Evolutionary conservation across 2,888 invertebrate genomes (phyloP).

Genomic region (Mycalesis mineus): DNA sequence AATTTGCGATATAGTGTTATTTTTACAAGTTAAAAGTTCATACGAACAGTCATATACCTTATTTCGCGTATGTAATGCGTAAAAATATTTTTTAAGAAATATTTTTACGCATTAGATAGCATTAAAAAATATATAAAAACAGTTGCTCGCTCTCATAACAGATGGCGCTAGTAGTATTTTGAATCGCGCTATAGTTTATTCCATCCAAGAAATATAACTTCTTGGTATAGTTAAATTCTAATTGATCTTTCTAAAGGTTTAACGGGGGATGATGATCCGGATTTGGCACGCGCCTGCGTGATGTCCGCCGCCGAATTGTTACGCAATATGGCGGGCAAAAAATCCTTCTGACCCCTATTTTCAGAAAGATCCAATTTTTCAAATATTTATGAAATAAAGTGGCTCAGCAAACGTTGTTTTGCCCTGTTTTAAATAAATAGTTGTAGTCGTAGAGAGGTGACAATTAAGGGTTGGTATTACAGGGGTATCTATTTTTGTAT

Average conservation of each 20-base stretch:
- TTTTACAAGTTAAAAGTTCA: no score
- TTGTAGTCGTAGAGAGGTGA: no score
- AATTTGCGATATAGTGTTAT: no score
- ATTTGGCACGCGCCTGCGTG: constrained; percentile 60
- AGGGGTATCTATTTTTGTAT: no score
- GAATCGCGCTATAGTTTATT: background rate
- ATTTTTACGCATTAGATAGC: no score
- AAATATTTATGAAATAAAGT: background rate
- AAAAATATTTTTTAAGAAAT: no score
- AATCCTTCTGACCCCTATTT: constrained; percentile 53
- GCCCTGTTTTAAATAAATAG: no score
- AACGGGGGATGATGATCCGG: constrained; percentile 74
- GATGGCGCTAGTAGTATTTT: constrained; percentile 3
- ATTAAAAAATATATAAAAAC: background rate
- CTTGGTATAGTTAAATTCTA: rapidly evolving
- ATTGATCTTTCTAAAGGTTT: constrained; percentile 72
- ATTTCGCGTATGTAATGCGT: no score
- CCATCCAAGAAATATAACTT: background rate
- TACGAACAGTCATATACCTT: no score
- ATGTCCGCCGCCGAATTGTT: constrained; percentile 68
- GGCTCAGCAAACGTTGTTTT: no score
- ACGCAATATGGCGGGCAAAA: constrained; percentile 64
- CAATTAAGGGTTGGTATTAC: no score
- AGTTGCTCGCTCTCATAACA: background rate
- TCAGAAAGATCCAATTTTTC: constrained; percentile 1